Percentiles rank a stretch among this genome's conserved stretches.
Conservation (phyloP, 1,140 invertebrate species). For the Eurosta solidaginis region DNA sequence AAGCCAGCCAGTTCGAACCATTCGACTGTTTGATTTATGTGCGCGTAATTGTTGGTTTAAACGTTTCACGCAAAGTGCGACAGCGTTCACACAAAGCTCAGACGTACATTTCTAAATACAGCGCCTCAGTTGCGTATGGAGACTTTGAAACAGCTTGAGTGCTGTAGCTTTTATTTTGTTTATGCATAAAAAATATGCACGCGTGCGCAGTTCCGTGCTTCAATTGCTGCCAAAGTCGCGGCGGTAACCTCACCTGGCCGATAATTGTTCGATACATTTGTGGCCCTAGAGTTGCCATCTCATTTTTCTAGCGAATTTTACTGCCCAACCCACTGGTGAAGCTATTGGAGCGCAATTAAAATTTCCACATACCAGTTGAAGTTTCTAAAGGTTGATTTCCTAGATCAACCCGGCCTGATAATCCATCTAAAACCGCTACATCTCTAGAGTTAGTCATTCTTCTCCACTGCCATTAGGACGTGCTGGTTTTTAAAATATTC, state of each 20-base stretch:
- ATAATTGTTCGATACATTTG: constrained; percentile 12
- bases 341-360: no score
- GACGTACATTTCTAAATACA: background rate
- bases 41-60: constrained; percentile 60
- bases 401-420: no score
- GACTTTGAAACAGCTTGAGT: background rate
- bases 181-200: constrained; percentile 21
- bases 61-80: constrained; percentile 45
- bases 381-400: no score
- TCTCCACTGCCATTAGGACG: no score
- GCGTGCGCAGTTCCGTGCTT: constrained; percentile 8
- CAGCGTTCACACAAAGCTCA: background rate
- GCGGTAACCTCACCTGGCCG: background rate
- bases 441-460: no score
- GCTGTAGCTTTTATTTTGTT: background rate
- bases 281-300: background rate
- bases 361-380: no score
- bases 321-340: no score
- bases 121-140: background rate
- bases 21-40: constrained; percentile 59
- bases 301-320: no score
- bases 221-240: constrained; percentile 1
- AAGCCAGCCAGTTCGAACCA: constrained; percentile 38
- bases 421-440: no score
- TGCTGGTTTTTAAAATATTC: no score